Evolutionary conservation across 2,113 vertebrate species (phyloP).

Genomic region (Gobius niger): DNA sequence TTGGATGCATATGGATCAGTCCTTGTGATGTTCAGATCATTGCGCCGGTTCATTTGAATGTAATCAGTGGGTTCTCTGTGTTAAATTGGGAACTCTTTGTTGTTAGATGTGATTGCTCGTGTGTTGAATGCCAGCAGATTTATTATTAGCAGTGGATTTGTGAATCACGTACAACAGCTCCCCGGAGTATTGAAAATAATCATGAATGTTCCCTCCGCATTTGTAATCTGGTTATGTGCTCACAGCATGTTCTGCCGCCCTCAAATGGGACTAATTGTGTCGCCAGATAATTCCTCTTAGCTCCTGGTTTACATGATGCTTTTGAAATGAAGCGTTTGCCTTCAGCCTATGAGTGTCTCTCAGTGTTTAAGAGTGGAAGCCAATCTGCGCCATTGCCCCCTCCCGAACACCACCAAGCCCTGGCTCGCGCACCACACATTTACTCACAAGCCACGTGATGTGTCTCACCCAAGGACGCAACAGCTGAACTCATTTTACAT

Average conservation of each 20-base stretch:
- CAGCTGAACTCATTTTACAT: too few species aligned
- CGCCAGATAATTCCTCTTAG: conserved; percentile 48
- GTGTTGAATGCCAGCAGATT: conserved; percentile 49
- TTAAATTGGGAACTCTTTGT: conserved; percentile 10
- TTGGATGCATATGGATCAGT: background rate
- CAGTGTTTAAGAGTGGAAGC: background rate
- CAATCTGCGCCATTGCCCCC: too few species aligned
- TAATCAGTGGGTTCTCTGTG: background rate
- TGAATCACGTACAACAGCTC: conserved; percentile 40
- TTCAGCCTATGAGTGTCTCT: conserved; percentile 21
- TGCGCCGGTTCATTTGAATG: conserved; percentile 1
- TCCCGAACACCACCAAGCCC: too few species aligned
- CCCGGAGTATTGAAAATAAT: conserved; percentile 63
- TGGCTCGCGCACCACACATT: too few species aligned
- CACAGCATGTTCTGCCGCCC: conserved; percentile 66
- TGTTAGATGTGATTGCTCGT: conserved; percentile 22
- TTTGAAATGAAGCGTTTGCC: background rate
- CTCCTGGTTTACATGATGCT: conserved; percentile 21
- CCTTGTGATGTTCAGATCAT: background rate
- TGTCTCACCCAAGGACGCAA: too few species aligned
- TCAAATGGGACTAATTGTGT: conserved; percentile 55
- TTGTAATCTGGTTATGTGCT: conserved; percentile 70
- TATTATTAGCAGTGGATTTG: conserved; percentile 41
- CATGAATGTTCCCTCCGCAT: conserved; percentile 63
- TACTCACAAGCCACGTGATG: too few species aligned